Conservation (phyloP, 23 tunicate genomes). For the Styela clava region DNA sequence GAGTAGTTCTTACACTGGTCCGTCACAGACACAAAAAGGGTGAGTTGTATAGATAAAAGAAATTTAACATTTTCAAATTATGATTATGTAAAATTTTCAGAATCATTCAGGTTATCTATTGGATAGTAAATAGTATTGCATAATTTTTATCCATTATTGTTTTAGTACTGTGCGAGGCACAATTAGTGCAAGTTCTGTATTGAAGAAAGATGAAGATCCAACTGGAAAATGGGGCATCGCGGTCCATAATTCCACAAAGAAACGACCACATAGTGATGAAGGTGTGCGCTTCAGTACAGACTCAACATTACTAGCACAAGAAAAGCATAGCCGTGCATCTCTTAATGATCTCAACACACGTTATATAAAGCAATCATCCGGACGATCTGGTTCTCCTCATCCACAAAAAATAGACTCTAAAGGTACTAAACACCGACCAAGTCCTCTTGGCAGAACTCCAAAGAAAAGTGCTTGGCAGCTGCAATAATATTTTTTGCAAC, state of each 20-base stretch:
- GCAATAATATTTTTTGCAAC: no score
- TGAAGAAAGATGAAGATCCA: background rate
- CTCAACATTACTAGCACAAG: conserved; percentile 8
- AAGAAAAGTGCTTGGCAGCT: conserved; percentile 37
- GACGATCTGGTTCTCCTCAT: conserved; percentile 18
- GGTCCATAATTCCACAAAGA: conserved; percentile 10
- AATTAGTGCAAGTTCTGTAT: conserved; percentile 32
- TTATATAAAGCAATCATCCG: background rate
- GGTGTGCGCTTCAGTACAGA: conserved; percentile 28
- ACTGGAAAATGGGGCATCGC: background rate
- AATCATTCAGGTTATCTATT: no score
- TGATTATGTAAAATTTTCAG: no score
- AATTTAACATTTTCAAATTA: no score
- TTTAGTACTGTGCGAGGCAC: conserved; percentile 1
- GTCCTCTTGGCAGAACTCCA: background rate
- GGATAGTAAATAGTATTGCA: no score
- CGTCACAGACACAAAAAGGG: background rate
- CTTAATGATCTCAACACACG: background rate
- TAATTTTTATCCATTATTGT: no score
- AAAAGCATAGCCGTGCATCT: background rate
- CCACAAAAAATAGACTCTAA: background rate
- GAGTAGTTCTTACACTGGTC: conserved; percentile 44
- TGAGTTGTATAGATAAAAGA: no score
- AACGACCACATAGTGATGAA: conserved; percentile 63
- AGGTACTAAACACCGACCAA: background rate